Evolutionary conservation across 1,140 invertebrate genomes (phyloP), one percentile per base, ranked within the genome.

Genomic region (Gryllus bimaculatus): DNA sequence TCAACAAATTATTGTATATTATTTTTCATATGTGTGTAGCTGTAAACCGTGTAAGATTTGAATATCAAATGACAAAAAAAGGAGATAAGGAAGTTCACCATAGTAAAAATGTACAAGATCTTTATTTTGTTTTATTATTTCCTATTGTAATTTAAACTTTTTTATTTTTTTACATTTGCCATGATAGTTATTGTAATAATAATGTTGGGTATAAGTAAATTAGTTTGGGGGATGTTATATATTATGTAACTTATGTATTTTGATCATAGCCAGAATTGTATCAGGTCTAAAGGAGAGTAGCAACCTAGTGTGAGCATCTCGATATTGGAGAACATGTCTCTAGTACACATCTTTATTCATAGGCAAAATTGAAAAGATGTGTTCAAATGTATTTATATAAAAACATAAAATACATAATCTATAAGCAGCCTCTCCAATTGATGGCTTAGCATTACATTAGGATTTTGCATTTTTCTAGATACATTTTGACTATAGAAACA

Each of bases 1-100:
- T 82, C 81, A 82, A 79, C 81, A 78, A 80, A 81, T 78, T 80
- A 78, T 80, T 82, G 81, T 82, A 81, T 82, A 81, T 82, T 82
- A 80, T 81, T 81, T 81, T 81, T 81, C 80, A 78, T 79, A 80
- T 81, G 80, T 79, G 80, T 80, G 74, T 79, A 77, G 80, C 21
- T 80, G 75, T 79, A 79, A 49, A 8, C 78, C 8, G 18, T 78
- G 76, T 49, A 78, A 78, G 77, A 78, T 73, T 78, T 78, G 18
- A 79, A 47, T 79, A 79, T 79, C 47, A 78, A 78, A 73, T 26
- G 48, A 49, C 48, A 47, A 73, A 74, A 26, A 78, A 74, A 78
- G 73, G 76, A 77, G 76, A 78, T 75, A 77, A 77, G 47, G 76
- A 77, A 77, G 76, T 77, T 49, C 76, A 77, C 76, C 76, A 77